Percentiles rank a stretch among this genome's conserved stretches.
phyloP scores from a whole-genome alignment of 1,140 invertebrate genomes.

The Macrobrachium rosenbergii region DNA sequence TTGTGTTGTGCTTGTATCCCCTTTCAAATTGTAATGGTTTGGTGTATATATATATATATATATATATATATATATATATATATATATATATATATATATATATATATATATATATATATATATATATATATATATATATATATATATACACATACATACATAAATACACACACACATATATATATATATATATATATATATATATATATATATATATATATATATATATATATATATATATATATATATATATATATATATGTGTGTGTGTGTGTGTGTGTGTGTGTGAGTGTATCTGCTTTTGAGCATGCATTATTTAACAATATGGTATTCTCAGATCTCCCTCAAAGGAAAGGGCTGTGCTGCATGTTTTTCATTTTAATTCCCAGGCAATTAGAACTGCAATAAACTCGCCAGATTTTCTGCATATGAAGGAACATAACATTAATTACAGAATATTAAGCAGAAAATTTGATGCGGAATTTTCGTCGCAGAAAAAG shows the following conservation, averaged over 20 bases:
- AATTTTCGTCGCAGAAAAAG: background rate
- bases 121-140: background rate
- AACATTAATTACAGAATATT: too few relatives aligned
- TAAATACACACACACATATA: background rate
- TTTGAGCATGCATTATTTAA: too few relatives aligned
- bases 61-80: constrained; percentile 17
- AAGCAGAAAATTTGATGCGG: background rate
- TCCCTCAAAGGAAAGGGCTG: too few relatives aligned
- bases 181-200: too few relatives aligned
- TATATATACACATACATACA: background rate
- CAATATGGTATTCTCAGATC: too few relatives aligned
- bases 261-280: too few relatives aligned
- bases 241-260: too few relatives aligned
- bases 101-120: background rate
- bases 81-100: constrained; percentile 2
- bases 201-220: too few relatives aligned
- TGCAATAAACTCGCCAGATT: background rate
- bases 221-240: too few relatives aligned
- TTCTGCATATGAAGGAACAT: too few relatives aligned
- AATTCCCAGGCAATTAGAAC: background rate
- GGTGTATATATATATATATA: constrained; percentile 11
- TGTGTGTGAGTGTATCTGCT: background rate
- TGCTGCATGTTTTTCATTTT: background rate
- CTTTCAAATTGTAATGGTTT: too few relatives aligned
- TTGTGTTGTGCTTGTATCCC: too few relatives aligned